Conservation (phyloP, 2,113 vertebrate species). For the Brachypodius melanocephalos region DNA sequence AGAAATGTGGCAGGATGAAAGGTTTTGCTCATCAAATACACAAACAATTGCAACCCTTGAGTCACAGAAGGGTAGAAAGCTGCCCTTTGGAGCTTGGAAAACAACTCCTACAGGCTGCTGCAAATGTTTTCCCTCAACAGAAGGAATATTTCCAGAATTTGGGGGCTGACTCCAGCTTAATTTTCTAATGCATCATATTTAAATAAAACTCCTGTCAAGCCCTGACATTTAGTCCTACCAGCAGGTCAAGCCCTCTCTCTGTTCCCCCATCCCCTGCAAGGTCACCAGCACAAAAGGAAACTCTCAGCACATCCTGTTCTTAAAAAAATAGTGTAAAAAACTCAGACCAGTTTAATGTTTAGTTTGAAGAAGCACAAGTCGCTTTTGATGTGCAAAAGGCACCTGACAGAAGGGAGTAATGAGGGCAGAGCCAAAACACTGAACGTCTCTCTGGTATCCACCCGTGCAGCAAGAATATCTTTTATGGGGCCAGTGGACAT, state of each 20-base stretch:
- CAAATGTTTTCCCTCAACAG: not conserved
- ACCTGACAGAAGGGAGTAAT: not conserved
- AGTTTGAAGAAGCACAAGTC: not conserved
- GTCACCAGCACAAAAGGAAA: slow-evolving; percentile 21
- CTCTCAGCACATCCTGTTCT: slow-evolving; percentile 16
- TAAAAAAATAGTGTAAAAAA: not conserved
- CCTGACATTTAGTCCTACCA: not conserved
- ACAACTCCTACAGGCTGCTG: not conserved
- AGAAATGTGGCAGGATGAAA: not conserved
- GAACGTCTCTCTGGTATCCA: not conserved
- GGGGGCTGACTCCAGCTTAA: not conserved
- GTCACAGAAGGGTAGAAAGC: not conserved
- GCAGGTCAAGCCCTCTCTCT: not conserved
- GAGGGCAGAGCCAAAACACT: not conserved
- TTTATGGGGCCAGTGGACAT: not conserved
- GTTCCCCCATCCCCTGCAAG: not conserved
- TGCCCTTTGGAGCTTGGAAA: not conserved
- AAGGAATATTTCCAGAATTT: not conserved
- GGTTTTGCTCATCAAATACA: not conserved
- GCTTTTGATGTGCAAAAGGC: not conserved
- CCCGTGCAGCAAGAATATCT: not conserved
- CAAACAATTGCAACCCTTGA: not conserved
- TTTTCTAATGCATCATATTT: not conserved
- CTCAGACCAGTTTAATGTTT: not conserved
- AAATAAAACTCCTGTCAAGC: not conserved